Percentiles rank a stretch among this genome's conserved stretches.
These are phyloP conservation scores for Acrossocheilus wenchowensis DNA, from an alignment of 2,797 vertebrate genomes.

Conservation along the genomic window DNA sequence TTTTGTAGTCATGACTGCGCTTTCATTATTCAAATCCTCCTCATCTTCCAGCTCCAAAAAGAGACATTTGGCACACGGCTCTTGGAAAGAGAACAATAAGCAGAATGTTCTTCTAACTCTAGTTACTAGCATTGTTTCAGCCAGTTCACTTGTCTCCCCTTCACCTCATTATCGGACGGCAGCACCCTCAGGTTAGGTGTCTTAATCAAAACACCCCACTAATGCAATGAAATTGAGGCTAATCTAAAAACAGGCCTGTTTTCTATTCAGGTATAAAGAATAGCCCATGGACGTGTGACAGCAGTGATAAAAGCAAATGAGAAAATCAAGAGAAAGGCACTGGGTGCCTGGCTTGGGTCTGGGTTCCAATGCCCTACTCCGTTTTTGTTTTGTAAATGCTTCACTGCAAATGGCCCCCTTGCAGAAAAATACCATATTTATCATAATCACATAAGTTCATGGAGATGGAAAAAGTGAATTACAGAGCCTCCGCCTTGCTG, in stretches of 20 bases:
- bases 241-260: conserved; percentile 15
- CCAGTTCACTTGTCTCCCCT: conserved; percentile 36
- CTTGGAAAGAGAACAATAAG: conserved; percentile 1
- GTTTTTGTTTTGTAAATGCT: conserved; percentile 37
- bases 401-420: conserved; percentile 22
- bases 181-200: conserved; percentile 25
- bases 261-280: conserved; percentile 25
- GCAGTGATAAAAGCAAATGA: conserved; percentile 47
- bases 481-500: conserved; percentile 1
- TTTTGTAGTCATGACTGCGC: conserved; percentile 16
- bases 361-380: not conserved
- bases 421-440: conserved; percentile 27
- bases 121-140: conserved; percentile 49
- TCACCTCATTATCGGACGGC: conserved; percentile 50
- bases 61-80: conserved; percentile 4
- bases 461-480: conserved; percentile 44
- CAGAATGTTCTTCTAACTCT: conserved; percentile 25
- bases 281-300: conserved; percentile 22
- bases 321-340: conserved; percentile 33
- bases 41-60: conserved; percentile 3
- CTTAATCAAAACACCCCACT: conserved; percentile 54
- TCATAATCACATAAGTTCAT: conserved; percentile 34
- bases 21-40: conserved; percentile 35
- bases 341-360: not conserved
- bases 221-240: conserved; percentile 50